Evolutionary conservation across 1,140 invertebrate genomes (phyloP), one percentile per base, ranked within the genome.

Genomic region (Penaeus vannamei): DNA sequence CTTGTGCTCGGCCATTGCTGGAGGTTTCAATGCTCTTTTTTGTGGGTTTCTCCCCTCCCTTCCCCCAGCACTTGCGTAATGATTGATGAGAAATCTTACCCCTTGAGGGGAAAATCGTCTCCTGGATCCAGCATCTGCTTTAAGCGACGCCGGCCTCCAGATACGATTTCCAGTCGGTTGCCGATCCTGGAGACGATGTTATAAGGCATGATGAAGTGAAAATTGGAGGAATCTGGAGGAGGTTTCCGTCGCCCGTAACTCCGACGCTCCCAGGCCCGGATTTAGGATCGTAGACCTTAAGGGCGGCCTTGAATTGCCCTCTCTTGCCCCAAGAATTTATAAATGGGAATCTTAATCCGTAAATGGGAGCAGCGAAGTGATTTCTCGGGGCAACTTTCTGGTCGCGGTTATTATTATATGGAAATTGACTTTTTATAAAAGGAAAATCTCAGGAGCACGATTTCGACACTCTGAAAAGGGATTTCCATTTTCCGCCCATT

Each of bases 301-400:
- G 7, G 8, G 4, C 20, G 5, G 26, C 20, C 19, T 17, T 81
- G 3, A 59, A 46, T 26, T 20, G 12, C 79, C 79, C 7, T 0
- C 46, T 81, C 79, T 81, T 81, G 46, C 79, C 79, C 29, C 79
- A n/a, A 80, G 12, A 81, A 81, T 20, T 60, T 81, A 81, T 26
- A 60, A 81, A 81, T 81, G 79, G 46, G 79, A 81, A 81, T 81
- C 79, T 81, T 81, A 81, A 81, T 81, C 46, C 79, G 46, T 81
- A 81, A 81, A 59, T 81, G 46, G 79, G 79, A 59, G 53, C 79
- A 81, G 20, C 46, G 23, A 29, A 36, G 46, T 36, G 46, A 60
- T 60, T 81, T 23, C 79, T n/a, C n/a, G 79, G 60, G 79, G 79
- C 79, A 53, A 59, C 46, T 53, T 81, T 81, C n/a, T 81, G 79